These are phyloP conservation scores for Colius striatus DNA, from an alignment of 2,113 vertebrate species.

Conservation along the genomic window DNA sequence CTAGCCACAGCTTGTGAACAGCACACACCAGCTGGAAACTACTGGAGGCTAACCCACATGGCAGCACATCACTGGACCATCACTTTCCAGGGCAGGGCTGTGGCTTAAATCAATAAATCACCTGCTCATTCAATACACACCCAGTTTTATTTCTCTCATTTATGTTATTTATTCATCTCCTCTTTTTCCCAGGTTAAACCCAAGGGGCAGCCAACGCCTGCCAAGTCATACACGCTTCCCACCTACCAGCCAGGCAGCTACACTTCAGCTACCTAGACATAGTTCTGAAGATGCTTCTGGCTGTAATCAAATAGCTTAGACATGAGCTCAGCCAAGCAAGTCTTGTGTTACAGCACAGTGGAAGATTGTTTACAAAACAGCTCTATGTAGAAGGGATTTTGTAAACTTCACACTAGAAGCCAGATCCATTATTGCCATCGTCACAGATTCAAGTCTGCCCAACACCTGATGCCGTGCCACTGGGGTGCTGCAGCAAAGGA, in stretches of 20 bases:
- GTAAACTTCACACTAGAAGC: background rate
- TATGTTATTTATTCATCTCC: background rate
- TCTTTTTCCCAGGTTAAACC: background rate
- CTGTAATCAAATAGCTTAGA: background rate
- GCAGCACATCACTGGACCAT: background rate
- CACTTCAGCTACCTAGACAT: background rate
- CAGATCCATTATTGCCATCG: background rate
- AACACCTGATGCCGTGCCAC: background rate
- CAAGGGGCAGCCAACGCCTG: background rate
- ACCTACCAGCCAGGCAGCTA: background rate
- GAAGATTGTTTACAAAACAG: background rate
- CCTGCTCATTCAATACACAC: background rate
- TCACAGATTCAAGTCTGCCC: background rate
- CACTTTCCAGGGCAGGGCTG: background rate
- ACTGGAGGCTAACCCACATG: background rate
- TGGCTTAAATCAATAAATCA: background rate
- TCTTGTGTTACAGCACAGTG: background rate
- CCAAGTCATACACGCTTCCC: background rate
- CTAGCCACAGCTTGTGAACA: background rate
- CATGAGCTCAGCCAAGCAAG: constrained; percentile 27
- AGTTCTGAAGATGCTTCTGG: background rate
- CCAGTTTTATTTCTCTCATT: background rate
- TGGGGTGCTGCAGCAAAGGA: background rate
- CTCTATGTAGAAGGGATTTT: background rate
- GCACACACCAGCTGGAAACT: background rate